Conservation (phyloP, 2,797 vertebrate species). For the Phoeniculus purpureus region DNA sequence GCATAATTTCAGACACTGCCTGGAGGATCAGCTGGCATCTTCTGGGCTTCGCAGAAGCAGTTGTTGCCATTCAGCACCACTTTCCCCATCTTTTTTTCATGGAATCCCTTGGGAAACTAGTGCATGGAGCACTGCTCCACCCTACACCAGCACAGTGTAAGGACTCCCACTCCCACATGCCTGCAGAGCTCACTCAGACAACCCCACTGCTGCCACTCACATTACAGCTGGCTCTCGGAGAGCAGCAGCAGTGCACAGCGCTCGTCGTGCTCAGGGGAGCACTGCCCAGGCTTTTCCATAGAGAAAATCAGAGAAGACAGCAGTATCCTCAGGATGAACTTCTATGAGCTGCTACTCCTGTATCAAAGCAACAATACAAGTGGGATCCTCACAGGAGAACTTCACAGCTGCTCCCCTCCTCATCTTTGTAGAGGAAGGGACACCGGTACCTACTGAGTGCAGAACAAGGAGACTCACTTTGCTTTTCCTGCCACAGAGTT, state of each 20-base stretch:
- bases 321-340: neutral
- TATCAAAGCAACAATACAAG: neutral
- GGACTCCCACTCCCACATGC: neutral
- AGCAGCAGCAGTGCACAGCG: neutral
- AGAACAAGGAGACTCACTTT: neutral
- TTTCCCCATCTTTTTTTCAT: neutral
- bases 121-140: fast-evolving
- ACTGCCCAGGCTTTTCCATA: neutral
- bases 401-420: neutral
- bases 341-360: neutral
- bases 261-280: neutral
- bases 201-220: fast-evolving
- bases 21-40: neutral
- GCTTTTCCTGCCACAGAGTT: neutral
- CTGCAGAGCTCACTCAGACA: neutral
- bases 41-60: neutral
- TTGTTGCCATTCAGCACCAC: neutral
- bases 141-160: fast-evolving
- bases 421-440: neutral
- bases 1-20: neutral
- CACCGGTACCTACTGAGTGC: neutral
- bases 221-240: neutral
- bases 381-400: neutral
- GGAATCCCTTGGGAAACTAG: neutral
- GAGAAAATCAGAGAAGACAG: neutral